phyloP scores from a whole-genome alignment of 2,888 invertebrate species.

The Baccha elongata region DNA sequence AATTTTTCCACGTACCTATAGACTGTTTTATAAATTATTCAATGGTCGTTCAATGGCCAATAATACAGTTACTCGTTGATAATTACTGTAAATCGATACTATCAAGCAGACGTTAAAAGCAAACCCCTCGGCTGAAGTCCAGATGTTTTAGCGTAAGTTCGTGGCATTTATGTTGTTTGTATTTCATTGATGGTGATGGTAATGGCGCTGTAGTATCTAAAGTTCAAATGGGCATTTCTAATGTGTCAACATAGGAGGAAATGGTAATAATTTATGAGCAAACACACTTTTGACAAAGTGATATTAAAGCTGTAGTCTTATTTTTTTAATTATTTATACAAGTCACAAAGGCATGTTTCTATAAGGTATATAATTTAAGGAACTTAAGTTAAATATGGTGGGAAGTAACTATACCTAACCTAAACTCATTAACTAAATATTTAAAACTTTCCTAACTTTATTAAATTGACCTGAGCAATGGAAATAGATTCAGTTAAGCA shows the following conservation, averaged over 20 bases:
- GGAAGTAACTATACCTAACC: too few relatives aligned
- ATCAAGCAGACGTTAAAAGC: not conserved
- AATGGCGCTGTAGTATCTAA: not conserved
- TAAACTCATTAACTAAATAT: too few relatives aligned
- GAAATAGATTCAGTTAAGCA: too few relatives aligned
- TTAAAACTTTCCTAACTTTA: too few relatives aligned
- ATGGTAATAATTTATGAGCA: not conserved
- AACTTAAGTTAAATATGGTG: not conserved
- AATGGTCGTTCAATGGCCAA: not conserved
- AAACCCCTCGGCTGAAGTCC: not conserved
- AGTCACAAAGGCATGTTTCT: not conserved
- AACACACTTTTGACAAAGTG: not conserved
- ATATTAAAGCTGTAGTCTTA: not conserved
- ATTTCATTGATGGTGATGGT: not conserved
- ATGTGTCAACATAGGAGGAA: not conserved
- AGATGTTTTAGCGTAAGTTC: not conserved
- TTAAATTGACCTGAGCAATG: too few relatives aligned
- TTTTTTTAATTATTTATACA: not conserved
- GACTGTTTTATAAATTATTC: not conserved
- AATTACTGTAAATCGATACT: slow-evolving; percentile 3
- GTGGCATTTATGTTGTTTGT: not conserved
- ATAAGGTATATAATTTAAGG: not conserved
- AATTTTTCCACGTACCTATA: not conserved
- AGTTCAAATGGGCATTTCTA: not conserved
- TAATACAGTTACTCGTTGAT: not conserved